Base-by-base conservation (phyloP, 1,140 invertebrate genomes). In the Olivierus martensii region DNA sequence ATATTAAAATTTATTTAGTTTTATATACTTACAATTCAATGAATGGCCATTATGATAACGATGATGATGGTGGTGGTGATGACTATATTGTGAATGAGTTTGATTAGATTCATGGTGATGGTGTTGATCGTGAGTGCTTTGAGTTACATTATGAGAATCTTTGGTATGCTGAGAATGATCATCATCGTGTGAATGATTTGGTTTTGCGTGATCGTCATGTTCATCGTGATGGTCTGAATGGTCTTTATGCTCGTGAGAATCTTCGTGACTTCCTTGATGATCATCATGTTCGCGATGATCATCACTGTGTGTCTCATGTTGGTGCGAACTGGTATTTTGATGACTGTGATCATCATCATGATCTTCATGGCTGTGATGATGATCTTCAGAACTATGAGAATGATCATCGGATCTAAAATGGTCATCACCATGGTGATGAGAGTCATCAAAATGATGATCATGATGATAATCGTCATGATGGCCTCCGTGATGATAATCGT, bases 11-110 rank as follows among this genome's bases (percentile, higher is more conserved):
- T n/a, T n/a, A n/a, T n/a, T n/a, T n/a, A n/a, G n/a, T n/a, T n/a
- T n/a, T n/a, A n/a, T 22, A 10, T 52, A 36, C 35, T 14, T 45
- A 14, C 11, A 10, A n/a, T 21, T 44, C 1, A 14, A 3, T 36
- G 15, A 35, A 28, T 34, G 19, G n/a, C 17, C 28, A 10, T 52
- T 18, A 4, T 18, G 2, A 21, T 52, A 19, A 37, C 45, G 34
- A 22, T 51, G 50, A 46, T 52, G 44, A 21, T 47, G 34, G 22
- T 47, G 12, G 15, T 53, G 44, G 34, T 53, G 44, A 9, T 34
- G 6, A 7, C 21, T 17, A 34, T 35, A 37, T 10, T 37, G 12
- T 18, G 17, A 18, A 18, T 21, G 21, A 18, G 14, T 18, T 19
- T 12, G 12, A n/a, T n/a, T n/a, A 28, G 28, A 28, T 28, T 28